A percentile compares a stretch with the other conserved stretches of the same genome.
These are phyloP conservation scores for Belgica antarctica DNA, from an alignment of 2,888 invertebrate species.

Conservation along the genomic window DNA sequence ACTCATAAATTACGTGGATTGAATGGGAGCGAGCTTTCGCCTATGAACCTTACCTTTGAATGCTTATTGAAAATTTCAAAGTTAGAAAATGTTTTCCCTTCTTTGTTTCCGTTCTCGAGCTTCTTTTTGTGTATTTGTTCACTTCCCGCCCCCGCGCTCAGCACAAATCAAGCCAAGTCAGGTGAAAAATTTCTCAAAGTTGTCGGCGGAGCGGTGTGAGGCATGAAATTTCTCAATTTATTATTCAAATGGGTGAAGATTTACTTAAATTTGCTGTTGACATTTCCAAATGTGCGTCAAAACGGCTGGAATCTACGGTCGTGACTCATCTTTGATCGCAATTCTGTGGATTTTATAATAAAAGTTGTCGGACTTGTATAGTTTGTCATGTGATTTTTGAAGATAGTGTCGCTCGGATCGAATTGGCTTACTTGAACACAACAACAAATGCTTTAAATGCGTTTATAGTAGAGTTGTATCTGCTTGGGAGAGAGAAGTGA, in stretches of 20 bases:
- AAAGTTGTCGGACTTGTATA: too few species aligned
- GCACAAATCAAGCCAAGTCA: neutral
- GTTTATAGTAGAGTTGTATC: too few species aligned
- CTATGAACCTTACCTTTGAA: too few species aligned
- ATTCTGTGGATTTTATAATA: neutral
- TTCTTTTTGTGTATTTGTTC: neutral
- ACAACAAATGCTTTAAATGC: too few species aligned
- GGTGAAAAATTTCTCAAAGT: slow-evolving; percentile 16
- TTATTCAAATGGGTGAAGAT: slow-evolving; percentile 24
- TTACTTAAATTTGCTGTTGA: neutral
- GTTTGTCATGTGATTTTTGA: too few species aligned
- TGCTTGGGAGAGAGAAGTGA: too few species aligned
- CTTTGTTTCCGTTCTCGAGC: neutral
- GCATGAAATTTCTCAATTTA: slow-evolving; percentile 17
- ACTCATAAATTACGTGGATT: slow-evolving; percentile 43
- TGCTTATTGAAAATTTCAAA: slow-evolving; percentile 19
- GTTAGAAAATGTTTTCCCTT: slow-evolving; percentile 10
- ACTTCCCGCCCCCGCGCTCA: neutral
- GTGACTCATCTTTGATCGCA: neutral
- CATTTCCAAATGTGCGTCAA: neutral
- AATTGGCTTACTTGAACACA: too few species aligned
- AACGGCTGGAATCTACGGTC: too few species aligned
- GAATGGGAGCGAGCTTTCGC: slow-evolving; percentile 26
- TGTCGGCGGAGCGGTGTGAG: neutral
- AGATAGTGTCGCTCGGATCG: too few species aligned